Evolutionary conservation across 2,797 vertebrate species (phyloP).

Genomic region (Setipinna tenuifilis): DNA sequence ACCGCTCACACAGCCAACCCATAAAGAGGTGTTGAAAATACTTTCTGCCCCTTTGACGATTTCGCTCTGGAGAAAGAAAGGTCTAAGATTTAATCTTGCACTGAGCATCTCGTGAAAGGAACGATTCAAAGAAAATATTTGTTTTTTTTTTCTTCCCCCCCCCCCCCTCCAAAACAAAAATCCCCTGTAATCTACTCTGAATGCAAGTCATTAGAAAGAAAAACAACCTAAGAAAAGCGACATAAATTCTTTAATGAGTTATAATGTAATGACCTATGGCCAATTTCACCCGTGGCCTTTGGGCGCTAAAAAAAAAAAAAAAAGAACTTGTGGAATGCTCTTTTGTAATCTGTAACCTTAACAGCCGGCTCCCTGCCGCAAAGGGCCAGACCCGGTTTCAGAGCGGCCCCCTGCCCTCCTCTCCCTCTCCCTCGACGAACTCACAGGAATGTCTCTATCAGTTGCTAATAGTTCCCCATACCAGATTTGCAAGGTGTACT

Average conservation of each 20-base stretch:
- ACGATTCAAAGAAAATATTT: background rate
- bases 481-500: constrained; percentile 50
- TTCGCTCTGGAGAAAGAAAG: background rate
- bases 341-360: constrained; percentile 25
- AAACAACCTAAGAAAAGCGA: background rate
- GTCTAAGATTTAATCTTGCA: background rate
- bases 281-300: background rate
- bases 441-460: constrained; percentile 12
- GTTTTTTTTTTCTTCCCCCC: background rate
- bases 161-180: background rate
- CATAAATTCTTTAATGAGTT: constrained; percentile 50
- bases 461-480: constrained; percentile 19
- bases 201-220: background rate
- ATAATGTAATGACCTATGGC: background rate
- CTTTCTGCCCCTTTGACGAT: constrained; percentile 17
- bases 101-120: constrained; percentile 4
- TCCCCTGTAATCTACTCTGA: background rate
- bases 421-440: background rate
- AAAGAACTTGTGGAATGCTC: background rate
- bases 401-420: background rate
- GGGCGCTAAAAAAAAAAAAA: background rate
- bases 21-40: constrained; percentile 41
- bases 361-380: background rate
- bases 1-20: constrained; percentile 35
- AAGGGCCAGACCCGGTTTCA: background rate